phyloP scores from a whole-genome alignment of 2,888 invertebrate genomes.

The Amiota mariae region DNA sequence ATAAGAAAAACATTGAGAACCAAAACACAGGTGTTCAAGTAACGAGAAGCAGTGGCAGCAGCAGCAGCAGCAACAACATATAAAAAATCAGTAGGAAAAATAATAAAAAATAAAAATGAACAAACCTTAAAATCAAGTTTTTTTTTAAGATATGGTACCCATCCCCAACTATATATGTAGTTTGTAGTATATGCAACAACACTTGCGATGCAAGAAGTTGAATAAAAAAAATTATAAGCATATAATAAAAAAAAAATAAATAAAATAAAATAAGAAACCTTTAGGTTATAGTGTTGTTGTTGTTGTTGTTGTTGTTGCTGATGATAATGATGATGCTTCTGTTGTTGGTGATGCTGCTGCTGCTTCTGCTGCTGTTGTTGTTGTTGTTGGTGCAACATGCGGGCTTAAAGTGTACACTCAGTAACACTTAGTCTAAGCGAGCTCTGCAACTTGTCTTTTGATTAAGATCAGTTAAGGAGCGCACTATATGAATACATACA shows the following conservation, averaged over 20 bases:
- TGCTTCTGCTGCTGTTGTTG: not conserved
- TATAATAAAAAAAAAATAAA: too few relatives aligned
- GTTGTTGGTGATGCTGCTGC: not conserved
- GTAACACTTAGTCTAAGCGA: constrained; percentile 23
- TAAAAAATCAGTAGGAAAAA: constrained; percentile 48
- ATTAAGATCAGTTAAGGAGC: constrained; percentile 60
- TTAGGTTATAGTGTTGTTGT: not conserved
- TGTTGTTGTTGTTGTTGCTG: not conserved
- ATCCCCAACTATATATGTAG: constrained; percentile 17
- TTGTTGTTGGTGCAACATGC: constrained; percentile 18
- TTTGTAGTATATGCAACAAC: too few relatives aligned
- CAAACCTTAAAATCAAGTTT: constrained; percentile 25
- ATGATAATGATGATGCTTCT: not conserved
- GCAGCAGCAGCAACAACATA: constrained; percentile 50
- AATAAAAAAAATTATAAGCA: constrained; percentile 23
- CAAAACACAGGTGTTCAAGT: constrained; percentile 61
- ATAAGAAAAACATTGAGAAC: constrained; percentile 33
- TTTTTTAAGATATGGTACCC: constrained; percentile 24
- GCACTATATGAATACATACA: constrained; percentile 29
- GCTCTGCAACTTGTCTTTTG: constrained; percentile 36
- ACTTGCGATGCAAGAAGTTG: constrained; percentile 47
- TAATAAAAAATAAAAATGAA: constrained; percentile 8
- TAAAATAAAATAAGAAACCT: constrained; percentile 24
- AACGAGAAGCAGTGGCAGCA: constrained; percentile 46
- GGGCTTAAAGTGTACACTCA: constrained; percentile 21